Conservation (phyloP, 2,888 invertebrate genomes). For the Acanthopleura granulata region DNA sequence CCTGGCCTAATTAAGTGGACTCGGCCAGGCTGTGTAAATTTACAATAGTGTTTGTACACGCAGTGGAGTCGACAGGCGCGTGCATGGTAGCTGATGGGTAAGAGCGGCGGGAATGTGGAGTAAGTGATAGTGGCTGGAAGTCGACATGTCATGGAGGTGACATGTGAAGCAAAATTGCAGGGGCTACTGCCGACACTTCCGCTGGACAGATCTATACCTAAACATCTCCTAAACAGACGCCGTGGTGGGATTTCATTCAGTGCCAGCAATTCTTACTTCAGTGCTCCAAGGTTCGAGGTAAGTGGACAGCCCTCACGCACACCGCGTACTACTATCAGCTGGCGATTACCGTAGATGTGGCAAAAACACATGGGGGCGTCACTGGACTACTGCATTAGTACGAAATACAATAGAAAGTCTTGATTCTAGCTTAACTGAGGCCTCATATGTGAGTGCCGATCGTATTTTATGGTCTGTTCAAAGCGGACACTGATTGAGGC, state of each 20-base stretch:
- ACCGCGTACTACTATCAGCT: neutral
- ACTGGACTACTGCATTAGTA: no score
- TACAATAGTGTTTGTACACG: slow-evolving; percentile 15
- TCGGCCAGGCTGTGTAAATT: slow-evolving; percentile 9
- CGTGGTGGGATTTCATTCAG: slow-evolving; percentile 9
- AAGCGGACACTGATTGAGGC: no score
- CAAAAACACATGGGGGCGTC: neutral
- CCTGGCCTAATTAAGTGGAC: neutral
- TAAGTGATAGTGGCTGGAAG: neutral
- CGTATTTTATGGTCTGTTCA: no score
- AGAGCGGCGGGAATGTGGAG: no score
- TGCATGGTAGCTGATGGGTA: neutral
- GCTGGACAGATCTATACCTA: neutral
- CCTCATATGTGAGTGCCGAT: no score
- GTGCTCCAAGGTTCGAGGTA: neutral
- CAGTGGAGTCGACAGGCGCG: neutral
- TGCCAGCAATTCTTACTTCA: slow-evolving; percentile 11
- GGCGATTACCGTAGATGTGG: neutral
- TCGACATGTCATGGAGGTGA: slow-evolving; percentile 1
- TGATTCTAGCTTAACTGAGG: no score
- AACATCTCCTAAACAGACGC: neutral
- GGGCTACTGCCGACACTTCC: neutral
- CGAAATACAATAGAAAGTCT: no score
- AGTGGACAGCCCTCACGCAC: neutral
- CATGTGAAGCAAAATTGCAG: neutral